These are phyloP conservation scores for Rhinichthys klamathensis DNA, from an alignment of 2,113 vertebrate genomes.

Conservation along the genomic window DNA sequence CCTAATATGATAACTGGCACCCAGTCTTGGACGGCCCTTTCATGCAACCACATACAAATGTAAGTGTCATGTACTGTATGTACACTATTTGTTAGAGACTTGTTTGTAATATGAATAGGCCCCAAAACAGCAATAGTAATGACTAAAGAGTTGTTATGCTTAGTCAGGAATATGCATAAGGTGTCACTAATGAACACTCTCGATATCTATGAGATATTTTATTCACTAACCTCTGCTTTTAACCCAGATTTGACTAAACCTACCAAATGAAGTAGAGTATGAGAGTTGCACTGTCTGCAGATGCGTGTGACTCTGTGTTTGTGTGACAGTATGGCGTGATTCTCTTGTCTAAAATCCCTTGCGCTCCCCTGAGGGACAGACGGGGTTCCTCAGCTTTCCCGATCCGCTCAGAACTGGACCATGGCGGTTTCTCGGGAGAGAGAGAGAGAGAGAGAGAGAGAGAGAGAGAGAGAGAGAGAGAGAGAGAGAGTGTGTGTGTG, in stretches of 20 bases:
- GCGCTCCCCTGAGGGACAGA: constrained; percentile 18
- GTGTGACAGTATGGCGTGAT: constrained; percentile 7
- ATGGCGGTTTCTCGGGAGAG: constrained; percentile 56
- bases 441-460: too few species aligned
- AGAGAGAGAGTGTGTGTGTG: too few species aligned
- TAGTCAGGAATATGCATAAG: not conserved
- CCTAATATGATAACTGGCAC: not conserved
- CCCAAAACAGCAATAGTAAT: not conserved
- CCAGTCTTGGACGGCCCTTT: not conserved
- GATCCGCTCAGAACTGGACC: constrained; percentile 69
- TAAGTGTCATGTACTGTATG: not conserved
- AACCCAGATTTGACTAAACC: not conserved
- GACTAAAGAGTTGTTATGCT: not conserved
- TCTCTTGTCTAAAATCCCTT: constrained; percentile 34
- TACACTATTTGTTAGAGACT: not conserved
- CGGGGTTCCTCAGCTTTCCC: not conserved
- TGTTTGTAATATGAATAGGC: not conserved
- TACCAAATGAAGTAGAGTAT: not conserved
- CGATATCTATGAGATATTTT: not conserved
- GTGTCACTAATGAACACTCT: not conserved
- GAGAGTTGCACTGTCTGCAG: not conserved
- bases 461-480: too few species aligned
- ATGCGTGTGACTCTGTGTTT: not conserved
- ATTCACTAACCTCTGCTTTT: not conserved
- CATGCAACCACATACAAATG: not conserved